Conservation (phyloP, 2,888 invertebrate genomes). For the Ferrisia virgata region DNA sequence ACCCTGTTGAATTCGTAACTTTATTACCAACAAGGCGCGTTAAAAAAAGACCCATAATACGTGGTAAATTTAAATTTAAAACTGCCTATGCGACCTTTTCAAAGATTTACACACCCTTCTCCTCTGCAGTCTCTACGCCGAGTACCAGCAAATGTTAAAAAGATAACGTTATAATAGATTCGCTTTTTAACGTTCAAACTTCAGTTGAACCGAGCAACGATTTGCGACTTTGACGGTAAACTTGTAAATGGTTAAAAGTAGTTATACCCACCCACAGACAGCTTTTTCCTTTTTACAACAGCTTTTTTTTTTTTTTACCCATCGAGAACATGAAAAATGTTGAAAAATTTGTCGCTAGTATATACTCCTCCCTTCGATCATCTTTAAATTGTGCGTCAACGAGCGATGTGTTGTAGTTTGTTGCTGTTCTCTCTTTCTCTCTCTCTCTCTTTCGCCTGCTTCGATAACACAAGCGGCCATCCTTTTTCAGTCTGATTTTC, state of each 20-base stretch:
- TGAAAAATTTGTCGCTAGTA: background rate
- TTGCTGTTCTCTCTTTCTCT: no score
- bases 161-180: constrained; percentile 6
- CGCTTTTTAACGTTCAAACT: background rate
- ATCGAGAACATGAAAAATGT: no score
- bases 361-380: background rate
- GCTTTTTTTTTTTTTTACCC: no score
- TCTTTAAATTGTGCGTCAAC: background rate
- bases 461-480: no score
- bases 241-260: no score
- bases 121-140: background rate
- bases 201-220: background rate
- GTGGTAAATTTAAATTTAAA: constrained; percentile 1
- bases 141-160: background rate
- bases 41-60: background rate
- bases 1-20: background rate
- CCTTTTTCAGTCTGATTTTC: no score
- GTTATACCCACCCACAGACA: no score
- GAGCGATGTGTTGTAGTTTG: background rate
- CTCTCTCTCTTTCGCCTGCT: no score
- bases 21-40: background rate
- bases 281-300: background rate
- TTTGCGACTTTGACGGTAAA: background rate
- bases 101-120: no score
- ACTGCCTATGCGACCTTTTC: background rate